phyloP scores from a whole-genome alignment of 2,888 invertebrate genomes.

The Nomada ruficornis region DNA sequence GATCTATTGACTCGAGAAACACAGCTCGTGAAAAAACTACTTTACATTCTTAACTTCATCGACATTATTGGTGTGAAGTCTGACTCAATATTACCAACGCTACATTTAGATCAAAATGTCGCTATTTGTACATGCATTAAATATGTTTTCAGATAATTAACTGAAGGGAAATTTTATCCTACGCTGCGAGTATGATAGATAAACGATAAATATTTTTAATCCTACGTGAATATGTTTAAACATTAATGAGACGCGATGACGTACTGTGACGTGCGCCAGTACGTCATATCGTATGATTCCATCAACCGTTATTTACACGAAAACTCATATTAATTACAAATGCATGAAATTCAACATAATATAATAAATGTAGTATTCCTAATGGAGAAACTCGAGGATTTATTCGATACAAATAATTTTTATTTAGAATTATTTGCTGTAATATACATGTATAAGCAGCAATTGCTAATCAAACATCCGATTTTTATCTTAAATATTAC shows the following conservation, averaged over 20 bases:
- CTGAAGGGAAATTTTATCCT: neutral
- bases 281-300: slow-evolving; percentile 60
- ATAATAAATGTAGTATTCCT: neutral
- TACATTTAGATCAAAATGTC: neutral
- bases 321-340: slow-evolving; percentile 13
- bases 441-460: neutral
- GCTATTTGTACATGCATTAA: neutral
- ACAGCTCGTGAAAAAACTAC: slow-evolving; percentile 46
- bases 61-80: slow-evolving; percentile 48
- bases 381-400: neutral
- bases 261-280: slow-evolving; percentile 30
- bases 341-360: neutral
- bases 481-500: neutral
- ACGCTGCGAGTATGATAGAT: neutral
- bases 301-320: neutral
- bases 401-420: neutral
- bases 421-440: neutral
- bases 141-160: neutral
- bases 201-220: slow-evolving; percentile 10
- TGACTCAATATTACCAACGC: slow-evolving; percentile 30
- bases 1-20: slow-evolving; percentile 21
- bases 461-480: neutral
- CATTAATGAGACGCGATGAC: slow-evolving; percentile 19
- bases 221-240: slow-evolving; percentile 12
- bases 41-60: slow-evolving; percentile 50